phyloP scores from a whole-genome alignment of 1,140 invertebrate genomes.

The Trachymyrmex cornetzi region DNA sequence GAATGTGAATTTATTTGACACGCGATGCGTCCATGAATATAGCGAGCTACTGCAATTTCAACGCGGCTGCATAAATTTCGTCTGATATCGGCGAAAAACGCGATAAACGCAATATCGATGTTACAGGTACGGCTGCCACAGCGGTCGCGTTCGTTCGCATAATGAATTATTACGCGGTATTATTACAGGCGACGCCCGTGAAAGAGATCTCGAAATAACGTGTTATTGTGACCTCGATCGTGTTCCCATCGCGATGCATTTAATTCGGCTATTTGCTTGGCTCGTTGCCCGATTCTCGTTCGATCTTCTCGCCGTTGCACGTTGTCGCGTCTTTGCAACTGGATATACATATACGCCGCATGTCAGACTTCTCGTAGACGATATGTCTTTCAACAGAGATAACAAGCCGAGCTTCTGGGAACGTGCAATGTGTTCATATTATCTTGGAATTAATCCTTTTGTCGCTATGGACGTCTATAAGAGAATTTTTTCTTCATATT shows the following conservation, averaged over 20 bases:
- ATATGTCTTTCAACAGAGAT: constrained; percentile 12
- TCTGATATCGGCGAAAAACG: constrained; percentile 19
- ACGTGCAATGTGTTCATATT: background rate
- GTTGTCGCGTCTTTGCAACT: constrained; percentile 14
- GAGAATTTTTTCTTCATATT: background rate
- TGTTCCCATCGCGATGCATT: constrained; percentile 27
- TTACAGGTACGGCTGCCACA: background rate
- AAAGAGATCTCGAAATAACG: constrained; percentile 71
- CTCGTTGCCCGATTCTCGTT: constrained; percentile 69
- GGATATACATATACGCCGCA: background rate
- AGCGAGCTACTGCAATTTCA: constrained; percentile 32
- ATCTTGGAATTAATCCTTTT: constrained; percentile 22
- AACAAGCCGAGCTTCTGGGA: constrained; percentile 21
- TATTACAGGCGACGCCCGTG: constrained; percentile 53
- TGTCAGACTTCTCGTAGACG: background rate
- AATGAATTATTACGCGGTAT: constrained; percentile 65
- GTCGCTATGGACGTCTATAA: background rate
- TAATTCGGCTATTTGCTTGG: constrained; percentile 48
- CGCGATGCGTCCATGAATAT: constrained; percentile 1
- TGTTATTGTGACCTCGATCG: constrained; percentile 68
- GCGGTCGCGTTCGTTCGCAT: constrained; percentile 33
- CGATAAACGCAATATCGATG: constrained; percentile 20
- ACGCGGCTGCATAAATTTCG: constrained; percentile 45
- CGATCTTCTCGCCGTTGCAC: constrained; percentile 45
- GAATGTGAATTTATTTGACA: constrained; percentile 54